phyloP scores from a whole-genome alignment of 2,797 vertebrate species.

The Limosa lapponica region DNA sequence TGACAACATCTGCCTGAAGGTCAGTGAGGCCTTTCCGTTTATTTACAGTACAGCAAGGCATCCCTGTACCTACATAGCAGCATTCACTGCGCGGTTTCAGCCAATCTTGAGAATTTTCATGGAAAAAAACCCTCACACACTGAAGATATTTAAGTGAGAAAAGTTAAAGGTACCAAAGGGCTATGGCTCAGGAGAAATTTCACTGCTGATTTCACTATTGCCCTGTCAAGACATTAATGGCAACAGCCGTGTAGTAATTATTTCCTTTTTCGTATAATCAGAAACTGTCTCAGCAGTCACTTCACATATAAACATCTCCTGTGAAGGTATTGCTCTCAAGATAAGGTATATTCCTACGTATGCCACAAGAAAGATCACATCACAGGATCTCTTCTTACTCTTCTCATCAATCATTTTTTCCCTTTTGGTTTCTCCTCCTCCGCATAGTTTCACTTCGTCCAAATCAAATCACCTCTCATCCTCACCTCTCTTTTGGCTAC shows the following conservation, averaged over 20 bases:
- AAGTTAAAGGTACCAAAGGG: too few species aligned
- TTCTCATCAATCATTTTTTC: background rate
- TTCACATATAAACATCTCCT: background rate
- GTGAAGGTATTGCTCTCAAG: background rate
- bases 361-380: background rate
- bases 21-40: background rate
- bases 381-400: background rate
- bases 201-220: background rate
- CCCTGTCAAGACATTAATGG: background rate
- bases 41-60: background rate
- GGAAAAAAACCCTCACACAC: background rate
- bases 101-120: background rate
- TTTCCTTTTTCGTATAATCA: background rate
- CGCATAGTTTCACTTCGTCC: background rate
- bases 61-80: background rate
- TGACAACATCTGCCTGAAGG: background rate
- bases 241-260: background rate
- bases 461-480: background rate
- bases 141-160: background rate
- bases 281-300: background rate
- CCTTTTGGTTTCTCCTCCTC: background rate
- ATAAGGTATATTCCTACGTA: background rate
- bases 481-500: background rate
- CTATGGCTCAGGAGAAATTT: too few species aligned
- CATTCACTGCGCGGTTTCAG: fast-evolving